A percentile compares a stretch with the other conserved stretches of the same genome.
Conservation (phyloP, 2,888 invertebrate species). For the Macrophya alboannulata region DNA sequence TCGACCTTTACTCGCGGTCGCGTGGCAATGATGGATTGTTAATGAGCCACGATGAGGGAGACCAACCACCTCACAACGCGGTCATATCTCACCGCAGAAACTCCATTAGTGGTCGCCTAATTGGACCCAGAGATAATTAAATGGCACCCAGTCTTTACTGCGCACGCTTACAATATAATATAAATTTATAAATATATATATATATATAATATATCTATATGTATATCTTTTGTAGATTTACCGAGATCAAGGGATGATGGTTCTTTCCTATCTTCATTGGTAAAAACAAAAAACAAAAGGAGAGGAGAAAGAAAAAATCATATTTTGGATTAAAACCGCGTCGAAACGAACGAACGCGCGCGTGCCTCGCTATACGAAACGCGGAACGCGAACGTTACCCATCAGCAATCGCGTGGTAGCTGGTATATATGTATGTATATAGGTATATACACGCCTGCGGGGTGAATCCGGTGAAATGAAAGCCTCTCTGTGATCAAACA, state of each 20-base stretch:
- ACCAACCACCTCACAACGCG: conserved; percentile 59
- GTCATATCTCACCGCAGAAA: conserved; percentile 67
- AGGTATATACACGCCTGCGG: neutral
- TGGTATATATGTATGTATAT: no score
- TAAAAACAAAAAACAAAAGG: neutral
- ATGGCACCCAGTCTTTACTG: conserved; percentile 64
- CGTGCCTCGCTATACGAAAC: neutral
- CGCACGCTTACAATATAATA: neutral
- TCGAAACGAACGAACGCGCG: neutral
- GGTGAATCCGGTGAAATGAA: conserved; percentile 52
- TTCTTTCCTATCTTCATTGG: neutral
- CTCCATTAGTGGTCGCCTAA: conserved; percentile 68
- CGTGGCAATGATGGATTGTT: conserved; percentile 68
- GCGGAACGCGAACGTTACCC: neutral
- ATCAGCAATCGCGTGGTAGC: conserved; percentile 1
- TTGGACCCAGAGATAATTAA: conserved; percentile 68
- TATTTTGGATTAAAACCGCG: conserved; percentile 4
- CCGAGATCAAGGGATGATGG: neutral
- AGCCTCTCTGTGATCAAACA: conserved; percentile 62
- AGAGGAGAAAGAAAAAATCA: neutral
- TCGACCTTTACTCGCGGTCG: conserved; percentile 52
- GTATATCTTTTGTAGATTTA: neutral
- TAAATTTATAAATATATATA: neutral
- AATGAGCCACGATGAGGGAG: conserved; percentile 67
- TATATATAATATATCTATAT: neutral